Percentiles rank a stretch among this genome's conserved stretches.
Conservation (phyloP, 2,888 invertebrate species). For the Ochropleura plecta region DNA sequence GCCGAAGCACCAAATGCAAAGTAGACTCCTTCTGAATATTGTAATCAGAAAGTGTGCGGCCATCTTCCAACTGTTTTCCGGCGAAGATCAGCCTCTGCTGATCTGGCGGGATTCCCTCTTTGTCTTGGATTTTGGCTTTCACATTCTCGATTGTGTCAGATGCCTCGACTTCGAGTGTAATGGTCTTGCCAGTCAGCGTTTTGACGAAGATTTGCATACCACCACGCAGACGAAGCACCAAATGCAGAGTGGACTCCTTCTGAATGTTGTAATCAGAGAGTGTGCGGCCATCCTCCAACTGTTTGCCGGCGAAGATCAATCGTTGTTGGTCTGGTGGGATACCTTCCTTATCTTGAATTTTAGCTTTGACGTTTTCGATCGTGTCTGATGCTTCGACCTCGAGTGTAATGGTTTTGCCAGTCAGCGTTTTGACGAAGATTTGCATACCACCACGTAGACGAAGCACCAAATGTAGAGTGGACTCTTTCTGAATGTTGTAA, state of each 20-base stretch:
- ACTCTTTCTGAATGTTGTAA: slow-evolving; percentile 63
- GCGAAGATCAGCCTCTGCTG: slow-evolving; percentile 63
- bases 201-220: slow-evolving; percentile 66
- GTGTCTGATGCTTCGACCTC: slow-evolving; percentile 62
- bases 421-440: slow-evolving; percentile 59
- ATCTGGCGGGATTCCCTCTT: slow-evolving; percentile 63
- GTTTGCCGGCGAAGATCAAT: slow-evolving; percentile 62
- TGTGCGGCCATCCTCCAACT: slow-evolving; percentile 57
- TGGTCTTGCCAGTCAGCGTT: slow-evolving; percentile 58
- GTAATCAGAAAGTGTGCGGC: slow-evolving; percentile 49
- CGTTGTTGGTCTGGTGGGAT: slow-evolving; percentile 63
- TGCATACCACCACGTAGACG: slow-evolving; percentile 66
- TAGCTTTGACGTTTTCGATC: slow-evolving; percentile 61
- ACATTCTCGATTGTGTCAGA: slow-evolving; percentile 64
- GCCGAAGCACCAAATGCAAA: slow-evolving; percentile 48
- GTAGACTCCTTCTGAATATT: slow-evolving; percentile 63
- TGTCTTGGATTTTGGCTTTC: slow-evolving; percentile 62
- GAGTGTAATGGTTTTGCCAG: slow-evolving; percentile 57
- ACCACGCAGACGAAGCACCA: slow-evolving; percentile 56
- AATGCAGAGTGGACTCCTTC: slow-evolving; percentile 55
- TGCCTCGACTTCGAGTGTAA: slow-evolving; percentile 54
- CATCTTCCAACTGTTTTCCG: slow-evolving; percentile 62
- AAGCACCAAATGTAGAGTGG: slow-evolving; percentile 44
- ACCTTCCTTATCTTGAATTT: slow-evolving; percentile 62
- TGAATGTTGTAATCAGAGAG: slow-evolving; percentile 58